Base-by-base conservation (phyloP, 2,888 invertebrate genomes). In the Drosophila atripex region DNA sequence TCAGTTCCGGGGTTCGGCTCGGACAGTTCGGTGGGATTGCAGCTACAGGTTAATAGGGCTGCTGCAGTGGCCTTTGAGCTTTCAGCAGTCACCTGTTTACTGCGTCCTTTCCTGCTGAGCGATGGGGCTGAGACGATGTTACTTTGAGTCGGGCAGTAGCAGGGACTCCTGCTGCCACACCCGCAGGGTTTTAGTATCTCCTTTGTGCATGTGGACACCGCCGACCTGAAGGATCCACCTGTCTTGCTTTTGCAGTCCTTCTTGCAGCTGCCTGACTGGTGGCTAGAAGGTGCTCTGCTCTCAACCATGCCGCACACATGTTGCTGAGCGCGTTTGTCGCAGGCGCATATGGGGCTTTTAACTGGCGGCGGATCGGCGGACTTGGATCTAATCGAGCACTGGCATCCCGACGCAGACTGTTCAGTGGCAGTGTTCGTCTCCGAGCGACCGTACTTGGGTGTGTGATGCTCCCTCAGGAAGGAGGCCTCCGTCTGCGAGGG, bases 401-500 rank as follows among this genome's bases (percentile, higher is more conserved):
- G 47, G 61, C 3, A 49, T 16, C n/a, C 7, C n/a, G 35, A n/a
- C 7, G n/a, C 35, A 0, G n/a, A 12, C 1, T 11, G 3, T 32
- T 3, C 32, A 12, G 9, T 28, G 9, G 12, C 2, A 0, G 35
- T 35, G 35, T 35, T n/a, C n/a, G 35, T 35, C 35, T 35, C 35
- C 35, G 35, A 35, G n/a, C n/a, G 35, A 2, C 35, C 35, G 18
- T 7, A 21, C 23, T 32, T 46, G 8, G 38, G 25, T 1, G 39
- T 46, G 28, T 39, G 43, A 14, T 69, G 60, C 0, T 56, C 21
- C 3, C 14, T 25, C 21, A 74, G 16, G 45, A 52, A 75, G n/a
- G 73, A 74, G 28, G 12, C 30, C 7, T 68, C 68, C 25, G 72
- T 69, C 45, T 70, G 77, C 21, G 73, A 70, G 25, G 51, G 45